Base-by-base conservation (phyloP, 2,888 invertebrate genomes). In the Carterocephalus palaemon region DNA sequence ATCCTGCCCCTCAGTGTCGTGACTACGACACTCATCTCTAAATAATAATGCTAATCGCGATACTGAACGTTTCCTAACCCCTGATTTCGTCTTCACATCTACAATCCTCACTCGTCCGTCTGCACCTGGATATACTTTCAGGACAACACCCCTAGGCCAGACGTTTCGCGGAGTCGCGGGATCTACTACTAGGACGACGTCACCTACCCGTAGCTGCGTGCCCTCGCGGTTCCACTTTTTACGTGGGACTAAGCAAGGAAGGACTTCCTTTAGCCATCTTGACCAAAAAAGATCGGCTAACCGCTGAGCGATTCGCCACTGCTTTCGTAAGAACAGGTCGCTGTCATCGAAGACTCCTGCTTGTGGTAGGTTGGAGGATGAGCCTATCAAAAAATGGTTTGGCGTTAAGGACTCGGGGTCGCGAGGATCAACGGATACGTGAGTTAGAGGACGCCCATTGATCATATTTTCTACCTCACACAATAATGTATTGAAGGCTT, bases 301-400 rank as follows among this genome's bases (percentile, higher is more conserved):
- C 5, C 28, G 28, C n/a, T 38, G 38, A 6, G 38, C 28, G 7
- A 28, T 12, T 1, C 16, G 26, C 38, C 28, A 28, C 28, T 28
- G 28, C 3, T 28, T 28, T 16, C 28, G 9, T 1, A 26, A 17
- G 13, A 19, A 28, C 4, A 38, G 5, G 4, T 38, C 38, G 6
- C 8, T 6, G 2, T 38, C 38, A 12, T 26, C 28, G 10, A 50
- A 50, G 3, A 9, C 15, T 20, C 50, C 50, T 5, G 20, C 4
- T 1, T 5, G 12, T 8, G 43, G 40, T 4, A 39, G n/a, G 7
- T 29, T 46, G 0, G 56, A 49, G 1, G 54, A 49, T 2, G 51
- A 28, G 1, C 53, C 56, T 1, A 54, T 3, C 1, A 62, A 38
- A 36, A 64, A 59, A 47, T 64, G 60, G 33, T 64, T 64, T 0